Evolutionary conservation across 2,113 vertebrate genomes (phyloP).

Genomic region (Cephalopterus ornatus): DNA sequence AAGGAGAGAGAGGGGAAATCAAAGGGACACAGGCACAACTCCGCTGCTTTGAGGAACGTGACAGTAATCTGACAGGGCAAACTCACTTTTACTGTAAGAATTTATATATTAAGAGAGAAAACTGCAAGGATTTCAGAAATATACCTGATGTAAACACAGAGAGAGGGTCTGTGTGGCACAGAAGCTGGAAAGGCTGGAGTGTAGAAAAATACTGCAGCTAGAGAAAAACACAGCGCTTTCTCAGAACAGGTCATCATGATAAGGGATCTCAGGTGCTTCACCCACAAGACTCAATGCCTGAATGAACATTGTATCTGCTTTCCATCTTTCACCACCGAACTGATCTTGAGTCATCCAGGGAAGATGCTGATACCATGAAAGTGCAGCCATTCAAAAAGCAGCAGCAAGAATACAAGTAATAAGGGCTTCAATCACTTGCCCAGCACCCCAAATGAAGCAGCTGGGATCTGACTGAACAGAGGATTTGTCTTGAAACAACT

Average conservation of each 20-base stretch:
- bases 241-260: not conserved
- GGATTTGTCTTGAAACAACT: not conserved
- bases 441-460: not conserved
- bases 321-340: not conserved
- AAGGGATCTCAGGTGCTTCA: not conserved
- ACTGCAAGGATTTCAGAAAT: not conserved
- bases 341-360: not conserved
- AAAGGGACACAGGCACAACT: not conserved
- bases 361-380: not conserved
- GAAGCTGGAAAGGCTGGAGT: not conserved
- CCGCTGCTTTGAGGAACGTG: fast-evolving
- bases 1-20: not conserved
- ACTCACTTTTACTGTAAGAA: not conserved
- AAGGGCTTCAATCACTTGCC: not conserved
- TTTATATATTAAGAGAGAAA: not conserved
- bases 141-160: not conserved
- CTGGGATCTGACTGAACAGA: not conserved
- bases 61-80: not conserved
- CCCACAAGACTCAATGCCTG: not conserved
- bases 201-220: not conserved
- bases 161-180: not conserved
- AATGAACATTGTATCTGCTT: not conserved
- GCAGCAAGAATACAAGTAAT: not conserved
- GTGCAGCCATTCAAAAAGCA: not conserved
- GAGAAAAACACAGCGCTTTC: not conserved